These are phyloP conservation scores for Pelusios castaneus DNA, from an alignment of 2,113 vertebrate genomes.

Conservation along the genomic window DNA sequence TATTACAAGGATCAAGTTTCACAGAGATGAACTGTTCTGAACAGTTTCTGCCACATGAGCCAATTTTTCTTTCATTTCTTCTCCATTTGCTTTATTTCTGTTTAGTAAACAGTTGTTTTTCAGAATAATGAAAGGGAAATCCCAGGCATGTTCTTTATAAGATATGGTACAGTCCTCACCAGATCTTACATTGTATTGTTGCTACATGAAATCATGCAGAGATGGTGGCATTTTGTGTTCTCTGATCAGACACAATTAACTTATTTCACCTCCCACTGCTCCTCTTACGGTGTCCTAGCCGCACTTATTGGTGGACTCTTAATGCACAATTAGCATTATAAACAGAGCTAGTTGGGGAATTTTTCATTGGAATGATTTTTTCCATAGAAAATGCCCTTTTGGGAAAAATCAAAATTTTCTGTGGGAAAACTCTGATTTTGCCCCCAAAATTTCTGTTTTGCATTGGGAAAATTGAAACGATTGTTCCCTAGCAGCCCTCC, in stretches of 20 bases:
- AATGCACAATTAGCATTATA: neutral
- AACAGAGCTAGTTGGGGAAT: neutral
- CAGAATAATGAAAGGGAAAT: neutral
- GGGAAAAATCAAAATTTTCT: neutral
- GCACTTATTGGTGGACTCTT: rapidly evolving
- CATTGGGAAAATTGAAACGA: neutral
- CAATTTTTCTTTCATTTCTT: neutral
- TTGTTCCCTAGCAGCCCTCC: neutral
- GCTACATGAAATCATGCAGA: neutral
- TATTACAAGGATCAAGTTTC: neutral
- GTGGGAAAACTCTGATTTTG: neutral
- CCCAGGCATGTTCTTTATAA: too few relatives aligned
- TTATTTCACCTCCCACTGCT: neutral
- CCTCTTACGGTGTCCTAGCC: neutral
- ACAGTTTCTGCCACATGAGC: neutral
- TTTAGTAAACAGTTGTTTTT: neutral
- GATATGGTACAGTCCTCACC: neutral
- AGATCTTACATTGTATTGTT: neutral
- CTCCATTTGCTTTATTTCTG: neutral
- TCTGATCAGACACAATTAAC: neutral
- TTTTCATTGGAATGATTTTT: neutral
- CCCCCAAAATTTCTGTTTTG: neutral
- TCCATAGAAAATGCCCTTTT: neutral
- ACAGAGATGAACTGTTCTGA: neutral
- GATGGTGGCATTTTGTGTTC: neutral